Conservation (phyloP, 2,888 invertebrate genomes). For the Gari tellinella region DNA sequence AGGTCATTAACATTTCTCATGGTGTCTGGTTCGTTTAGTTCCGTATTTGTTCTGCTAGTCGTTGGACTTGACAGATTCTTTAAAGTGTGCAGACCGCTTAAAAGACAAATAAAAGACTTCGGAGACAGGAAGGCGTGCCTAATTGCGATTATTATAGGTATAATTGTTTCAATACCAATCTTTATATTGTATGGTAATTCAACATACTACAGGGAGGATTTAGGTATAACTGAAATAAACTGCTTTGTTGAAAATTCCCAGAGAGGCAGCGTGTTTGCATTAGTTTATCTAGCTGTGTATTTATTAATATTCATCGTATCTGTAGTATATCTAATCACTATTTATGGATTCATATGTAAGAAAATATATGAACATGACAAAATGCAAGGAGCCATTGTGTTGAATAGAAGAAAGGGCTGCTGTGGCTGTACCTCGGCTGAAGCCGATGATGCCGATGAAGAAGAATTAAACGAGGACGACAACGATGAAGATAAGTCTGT, state of each 20-base stretch:
- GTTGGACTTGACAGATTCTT: slow-evolving; percentile 63
- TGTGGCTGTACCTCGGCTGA: slow-evolving; percentile 18
- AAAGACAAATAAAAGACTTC: slow-evolving; percentile 60
- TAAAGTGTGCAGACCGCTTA: slow-evolving; percentile 70
- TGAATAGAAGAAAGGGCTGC: slow-evolving; percentile 17
- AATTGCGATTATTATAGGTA: slow-evolving; percentile 43
- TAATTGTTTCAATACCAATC: slow-evolving; percentile 63
- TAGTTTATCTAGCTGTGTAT: slow-evolving; percentile 62
- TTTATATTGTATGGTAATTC: slow-evolving; percentile 67
- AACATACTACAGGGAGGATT: slow-evolving; percentile 45
- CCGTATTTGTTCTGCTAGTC: slow-evolving; percentile 54
- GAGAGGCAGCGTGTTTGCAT: slow-evolving; percentile 40
- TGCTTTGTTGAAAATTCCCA: slow-evolving; percentile 67
- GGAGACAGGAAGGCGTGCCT: slow-evolving; percentile 59
- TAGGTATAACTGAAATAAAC: slow-evolving; percentile 54
- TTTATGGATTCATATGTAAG: slow-evolving; percentile 63
- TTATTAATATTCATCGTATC: slow-evolving; percentile 58
- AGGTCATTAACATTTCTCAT: slow-evolving; percentile 50
- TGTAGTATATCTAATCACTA: slow-evolving; percentile 45
- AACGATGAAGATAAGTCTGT: neutral
- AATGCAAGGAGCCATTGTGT: slow-evolving; percentile 20
- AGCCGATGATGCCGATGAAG: slow-evolving; percentile 13
- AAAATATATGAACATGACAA: slow-evolving; percentile 49
- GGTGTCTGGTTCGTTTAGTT: slow-evolving; percentile 38
- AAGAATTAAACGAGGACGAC: slow-evolving; percentile 7